Evolutionary conservation across 2,113 vertebrate genomes (phyloP).

Genomic region (Isichthys henryi): DNA sequence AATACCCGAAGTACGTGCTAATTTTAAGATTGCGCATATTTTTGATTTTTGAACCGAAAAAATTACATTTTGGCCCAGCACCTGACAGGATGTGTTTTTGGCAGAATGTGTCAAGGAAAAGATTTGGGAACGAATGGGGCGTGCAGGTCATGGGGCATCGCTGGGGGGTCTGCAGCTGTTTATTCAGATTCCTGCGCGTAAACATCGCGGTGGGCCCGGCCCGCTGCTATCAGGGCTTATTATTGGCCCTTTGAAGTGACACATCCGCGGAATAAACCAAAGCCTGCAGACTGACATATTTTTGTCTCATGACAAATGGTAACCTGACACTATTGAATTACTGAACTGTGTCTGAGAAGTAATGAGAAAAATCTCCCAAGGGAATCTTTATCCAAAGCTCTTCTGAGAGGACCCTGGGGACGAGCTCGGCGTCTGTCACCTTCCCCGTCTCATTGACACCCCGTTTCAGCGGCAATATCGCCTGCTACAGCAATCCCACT

Average conservation of each 20-base stretch:
- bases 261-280: constrained; percentile 67
- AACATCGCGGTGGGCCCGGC: constrained; percentile 48
- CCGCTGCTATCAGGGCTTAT: constrained; percentile 41
- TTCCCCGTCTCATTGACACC: constrained; percentile 85
- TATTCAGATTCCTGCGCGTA: constrained; percentile 48
- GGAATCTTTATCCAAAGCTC: constrained; percentile 91
- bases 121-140: constrained; percentile 12
- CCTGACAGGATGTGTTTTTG: background rate
- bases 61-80: background rate
- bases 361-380: constrained; percentile 92
- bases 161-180: constrained; percentile 37
- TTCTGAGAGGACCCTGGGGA: constrained; percentile 85
- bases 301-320: constrained; percentile 79
- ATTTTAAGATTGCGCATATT: background rate
- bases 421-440: constrained; percentile 84
- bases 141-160: constrained; percentile 43
- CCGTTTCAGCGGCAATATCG: constrained; percentile 83
- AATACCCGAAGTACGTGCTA: background rate
- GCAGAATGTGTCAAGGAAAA: constrained; percentile 25
- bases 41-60: background rate
- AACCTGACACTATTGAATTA: constrained; percentile 90
- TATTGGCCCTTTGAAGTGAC: constrained; percentile 53
- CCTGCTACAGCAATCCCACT: constrained; percentile 87
- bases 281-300: constrained; percentile 65
- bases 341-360: constrained; percentile 93